A percentile compares a stretch with the other conserved stretches of the same genome.
Conservation (phyloP, 2,888 invertebrate genomes). For the Dusona sp. region DNA sequence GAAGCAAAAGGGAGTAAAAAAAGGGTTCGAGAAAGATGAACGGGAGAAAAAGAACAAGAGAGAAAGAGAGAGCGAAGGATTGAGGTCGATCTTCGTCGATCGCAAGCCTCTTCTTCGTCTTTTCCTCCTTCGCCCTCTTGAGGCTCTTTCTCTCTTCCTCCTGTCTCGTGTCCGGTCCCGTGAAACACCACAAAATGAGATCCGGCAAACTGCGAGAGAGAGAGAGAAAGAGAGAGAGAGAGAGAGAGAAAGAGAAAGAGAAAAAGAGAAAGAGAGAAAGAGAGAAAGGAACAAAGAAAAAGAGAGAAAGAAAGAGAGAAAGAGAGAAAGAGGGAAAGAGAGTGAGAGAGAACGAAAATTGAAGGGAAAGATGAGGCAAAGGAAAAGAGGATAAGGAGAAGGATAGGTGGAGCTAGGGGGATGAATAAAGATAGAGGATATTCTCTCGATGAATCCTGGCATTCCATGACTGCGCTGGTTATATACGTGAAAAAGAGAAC, state of each 20-base stretch:
- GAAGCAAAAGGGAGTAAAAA: conserved; percentile 67
- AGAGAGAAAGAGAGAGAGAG: conserved; percentile 33
- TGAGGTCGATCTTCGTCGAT: conserved; percentile 60
- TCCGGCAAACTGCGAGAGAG: conserved; percentile 42
- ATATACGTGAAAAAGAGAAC: conserved; percentile 51
- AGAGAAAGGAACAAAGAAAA: background rate
- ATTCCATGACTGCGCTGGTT: conserved; percentile 60
- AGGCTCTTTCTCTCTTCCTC: conserved; percentile 65
- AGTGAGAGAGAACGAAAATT: background rate
- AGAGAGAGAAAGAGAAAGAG: background rate
- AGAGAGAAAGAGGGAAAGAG: conserved; percentile 3
- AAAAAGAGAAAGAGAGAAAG: background rate
- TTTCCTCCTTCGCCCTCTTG: conserved; percentile 29
- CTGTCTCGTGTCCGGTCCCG: conserved; percentile 38
- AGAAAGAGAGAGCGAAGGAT: conserved; percentile 63
- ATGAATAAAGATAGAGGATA: conserved; percentile 56
- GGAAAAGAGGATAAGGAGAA: conserved; percentile 24
- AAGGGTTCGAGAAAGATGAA: conserved; percentile 69
- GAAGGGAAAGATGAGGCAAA: background rate
- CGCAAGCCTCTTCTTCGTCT: conserved; percentile 27
- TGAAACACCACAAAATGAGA: conserved; percentile 50
- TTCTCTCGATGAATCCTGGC: conserved; percentile 63
- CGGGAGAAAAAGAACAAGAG: conserved; percentile 60
- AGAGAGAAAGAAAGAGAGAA: conserved; percentile 57
- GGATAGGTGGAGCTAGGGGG: conserved; percentile 46